Conservation (phyloP, 2,888 invertebrate genomes). For the Amphimallon solstitiale region DNA sequence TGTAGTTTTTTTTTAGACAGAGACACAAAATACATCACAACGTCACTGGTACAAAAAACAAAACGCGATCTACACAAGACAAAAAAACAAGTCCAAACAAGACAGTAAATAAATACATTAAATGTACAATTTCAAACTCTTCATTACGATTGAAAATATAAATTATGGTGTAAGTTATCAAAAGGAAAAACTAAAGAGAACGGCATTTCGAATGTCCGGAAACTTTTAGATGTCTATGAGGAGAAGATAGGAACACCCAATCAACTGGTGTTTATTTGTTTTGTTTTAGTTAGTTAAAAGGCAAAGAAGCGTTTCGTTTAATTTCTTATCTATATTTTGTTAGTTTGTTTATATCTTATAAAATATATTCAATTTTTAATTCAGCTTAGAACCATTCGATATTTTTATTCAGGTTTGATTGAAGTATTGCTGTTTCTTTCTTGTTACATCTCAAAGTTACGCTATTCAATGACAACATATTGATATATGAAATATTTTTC, state of each 20-base stretch:
- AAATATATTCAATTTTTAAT: not conserved
- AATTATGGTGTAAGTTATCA: not conserved
- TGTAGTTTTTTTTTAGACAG: slow-evolving; percentile 7
- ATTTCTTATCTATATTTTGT: not conserved
- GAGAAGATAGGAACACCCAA: not conserved
- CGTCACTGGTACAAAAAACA: slow-evolving; percentile 14
- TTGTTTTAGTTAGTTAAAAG: slow-evolving; percentile 1
- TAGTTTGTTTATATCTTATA: not conserved
- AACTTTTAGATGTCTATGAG: not conserved
- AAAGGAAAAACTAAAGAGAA: not conserved
- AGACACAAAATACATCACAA: slow-evolving; percentile 35
- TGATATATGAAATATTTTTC: too few relatives aligned
- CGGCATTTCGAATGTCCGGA: not conserved
- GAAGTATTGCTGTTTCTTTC: too few relatives aligned
- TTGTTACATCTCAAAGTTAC: too few relatives aligned
- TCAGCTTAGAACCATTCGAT: too few relatives aligned
- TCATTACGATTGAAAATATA: not conserved
- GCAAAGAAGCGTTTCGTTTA: not conserved
- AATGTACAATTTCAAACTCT: not conserved
- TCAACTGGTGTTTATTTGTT: not conserved
- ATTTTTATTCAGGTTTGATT: too few relatives aligned
- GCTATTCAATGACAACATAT: too few relatives aligned
- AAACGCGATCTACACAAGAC: slow-evolving; percentile 10
- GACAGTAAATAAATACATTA: slow-evolving; percentile 1
- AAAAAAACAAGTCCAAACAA: slow-evolving; percentile 21